Percentiles rank a stretch among this genome's conserved stretches.
These are phyloP conservation scores for Rhamphomyia laevipes DNA, from an alignment of 2,888 invertebrate species.

Conservation along the genomic window DNA sequence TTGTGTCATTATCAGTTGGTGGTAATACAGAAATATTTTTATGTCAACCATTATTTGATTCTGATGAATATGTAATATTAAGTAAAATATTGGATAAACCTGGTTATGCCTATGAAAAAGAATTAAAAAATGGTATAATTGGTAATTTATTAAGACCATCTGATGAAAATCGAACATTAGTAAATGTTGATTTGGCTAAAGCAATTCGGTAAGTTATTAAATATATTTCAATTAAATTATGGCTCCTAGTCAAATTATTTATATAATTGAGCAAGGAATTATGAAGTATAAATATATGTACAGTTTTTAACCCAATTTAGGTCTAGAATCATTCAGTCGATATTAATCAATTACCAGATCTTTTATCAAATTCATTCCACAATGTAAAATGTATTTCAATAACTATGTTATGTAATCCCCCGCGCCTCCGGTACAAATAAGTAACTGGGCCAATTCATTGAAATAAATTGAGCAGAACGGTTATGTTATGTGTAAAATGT, in stretches of 20 bases:
- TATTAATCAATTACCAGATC: too few relatives aligned
- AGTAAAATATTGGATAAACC: conserved; percentile 54
- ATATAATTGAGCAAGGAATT: too few relatives aligned
- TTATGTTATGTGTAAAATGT: too few relatives aligned
- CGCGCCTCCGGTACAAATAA: too few relatives aligned
- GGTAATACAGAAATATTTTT: conserved; percentile 43
- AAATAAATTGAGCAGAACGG: too few relatives aligned
- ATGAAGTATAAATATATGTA: too few relatives aligned
- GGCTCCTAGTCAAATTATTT: neutral
- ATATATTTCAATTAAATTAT: conserved; percentile 4
- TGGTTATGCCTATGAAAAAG: conserved; percentile 47
- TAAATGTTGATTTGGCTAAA: conserved; percentile 31
- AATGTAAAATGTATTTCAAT: too few relatives aligned
- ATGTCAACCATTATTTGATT: conserved; percentile 58
- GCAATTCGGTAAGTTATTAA: conserved; percentile 31
- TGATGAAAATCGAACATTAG: conserved; percentile 31
- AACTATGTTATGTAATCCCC: too few relatives aligned
- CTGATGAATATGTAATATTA: conserved; percentile 45
- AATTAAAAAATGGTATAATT: conserved; percentile 34
- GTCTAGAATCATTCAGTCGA: too few relatives aligned
- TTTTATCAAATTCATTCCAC: too few relatives aligned
- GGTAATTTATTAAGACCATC: conserved; percentile 31
- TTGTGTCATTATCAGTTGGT: conserved; percentile 32
- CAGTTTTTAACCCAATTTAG: too few relatives aligned
- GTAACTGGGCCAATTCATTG: too few relatives aligned